Evolutionary conservation across 2,888 invertebrate genomes (phyloP).

Genomic region (Thelaira solivaga): DNA sequence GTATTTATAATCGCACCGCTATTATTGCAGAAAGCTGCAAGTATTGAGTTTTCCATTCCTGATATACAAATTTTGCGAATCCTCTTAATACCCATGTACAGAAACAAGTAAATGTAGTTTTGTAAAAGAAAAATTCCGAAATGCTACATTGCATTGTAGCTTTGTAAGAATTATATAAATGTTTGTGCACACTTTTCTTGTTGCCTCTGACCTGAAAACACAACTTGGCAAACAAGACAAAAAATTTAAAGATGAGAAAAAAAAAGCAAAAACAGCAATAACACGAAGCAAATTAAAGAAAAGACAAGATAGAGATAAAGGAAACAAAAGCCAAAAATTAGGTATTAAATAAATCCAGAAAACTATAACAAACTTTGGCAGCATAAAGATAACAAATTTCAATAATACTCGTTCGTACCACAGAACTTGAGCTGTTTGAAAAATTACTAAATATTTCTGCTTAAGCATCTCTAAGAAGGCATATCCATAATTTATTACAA

Average conservation of each 20-base stretch:
- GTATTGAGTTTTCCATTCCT: too few species aligned
- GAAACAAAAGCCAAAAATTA: background rate
- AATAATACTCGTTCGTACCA: too few species aligned
- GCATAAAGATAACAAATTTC: background rate
- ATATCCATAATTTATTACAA: too few species aligned
- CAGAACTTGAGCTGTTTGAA: background rate
- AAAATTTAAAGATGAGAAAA: conserved; percentile 48
- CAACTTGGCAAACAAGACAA: conserved; percentile 67
- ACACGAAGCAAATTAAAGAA: conserved; percentile 10
- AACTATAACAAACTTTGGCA: background rate
- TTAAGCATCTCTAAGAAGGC: too few species aligned
- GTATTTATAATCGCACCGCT: too few species aligned
- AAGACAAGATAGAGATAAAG: background rate
- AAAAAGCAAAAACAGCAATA: conserved; percentile 18
- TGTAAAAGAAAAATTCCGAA: background rate
- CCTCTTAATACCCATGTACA: background rate
- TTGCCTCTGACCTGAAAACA: conserved; percentile 74
- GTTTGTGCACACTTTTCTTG: conserved; percentile 11
- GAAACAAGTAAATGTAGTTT: background rate
- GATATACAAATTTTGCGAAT: too few species aligned
- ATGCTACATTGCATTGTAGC: background rate
- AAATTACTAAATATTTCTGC: background rate
- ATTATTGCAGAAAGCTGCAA: too few species aligned
- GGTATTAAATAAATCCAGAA: background rate
- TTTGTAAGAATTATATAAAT: background rate